These are phyloP conservation scores for Cephus sareptanus DNA, from an alignment of 2,888 invertebrate genomes.

Conservation along the genomic window DNA sequence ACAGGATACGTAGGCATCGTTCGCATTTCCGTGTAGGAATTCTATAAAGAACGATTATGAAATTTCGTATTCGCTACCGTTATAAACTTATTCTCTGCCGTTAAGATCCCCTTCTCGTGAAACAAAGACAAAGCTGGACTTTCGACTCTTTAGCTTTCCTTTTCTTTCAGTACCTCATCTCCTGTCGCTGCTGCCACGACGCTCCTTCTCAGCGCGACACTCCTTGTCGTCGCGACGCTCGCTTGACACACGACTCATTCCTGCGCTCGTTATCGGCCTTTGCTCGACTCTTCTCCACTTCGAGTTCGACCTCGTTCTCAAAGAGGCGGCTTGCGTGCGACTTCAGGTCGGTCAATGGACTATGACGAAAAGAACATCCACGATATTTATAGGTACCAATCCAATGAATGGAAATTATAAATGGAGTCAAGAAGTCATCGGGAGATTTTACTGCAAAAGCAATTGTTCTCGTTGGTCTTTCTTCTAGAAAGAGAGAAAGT, in stretches of 20 bases:
- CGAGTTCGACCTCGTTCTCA: background rate
- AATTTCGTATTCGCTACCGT: background rate
- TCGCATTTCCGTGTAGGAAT: constrained; percentile 32
- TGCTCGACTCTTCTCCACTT: background rate
- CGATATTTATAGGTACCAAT: background rate
- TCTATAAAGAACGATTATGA: constrained; percentile 28
- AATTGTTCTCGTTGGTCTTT: background rate
- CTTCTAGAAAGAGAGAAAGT: constrained; percentile 24
- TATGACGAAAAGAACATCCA: background rate
- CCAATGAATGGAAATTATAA: background rate
- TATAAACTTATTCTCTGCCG: background rate
- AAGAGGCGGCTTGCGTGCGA: background rate
- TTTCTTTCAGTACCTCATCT: background rate
- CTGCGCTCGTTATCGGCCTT: background rate
- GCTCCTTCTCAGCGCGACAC: constrained; percentile 13
- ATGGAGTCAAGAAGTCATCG: background rate
- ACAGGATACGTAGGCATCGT: constrained; percentile 34
- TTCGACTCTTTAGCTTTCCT: background rate
- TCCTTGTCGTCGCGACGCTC: constrained; percentile 25
- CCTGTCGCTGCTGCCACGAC: background rate
- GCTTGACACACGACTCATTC: constrained; percentile 37
- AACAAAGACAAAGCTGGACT: background rate
- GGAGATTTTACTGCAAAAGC: background rate
- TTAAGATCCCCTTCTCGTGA: background rate
- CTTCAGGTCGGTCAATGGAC: background rate